These are phyloP conservation scores for Himalopsyche phryganea DNA, from an alignment of 1,140 invertebrate species.

Conservation along the genomic window DNA sequence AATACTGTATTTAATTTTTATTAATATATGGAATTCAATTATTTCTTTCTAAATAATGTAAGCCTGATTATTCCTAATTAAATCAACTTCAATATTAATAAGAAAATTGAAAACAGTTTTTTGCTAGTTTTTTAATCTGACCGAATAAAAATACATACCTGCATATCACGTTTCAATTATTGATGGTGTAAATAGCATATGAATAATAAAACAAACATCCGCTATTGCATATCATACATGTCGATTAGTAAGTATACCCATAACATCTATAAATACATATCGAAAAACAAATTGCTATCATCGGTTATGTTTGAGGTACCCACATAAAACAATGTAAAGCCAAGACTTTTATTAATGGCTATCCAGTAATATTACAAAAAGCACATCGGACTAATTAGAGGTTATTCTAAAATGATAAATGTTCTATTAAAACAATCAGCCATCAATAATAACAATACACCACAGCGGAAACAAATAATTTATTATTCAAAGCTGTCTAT, in stretches of 20 bases:
- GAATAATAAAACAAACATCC: no score
- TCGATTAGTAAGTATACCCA: not conserved
- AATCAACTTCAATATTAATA: no score
- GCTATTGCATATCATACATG: not conserved
- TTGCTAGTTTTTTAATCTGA: no score
- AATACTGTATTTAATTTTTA: no score
- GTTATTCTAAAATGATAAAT: constrained; percentile 32
- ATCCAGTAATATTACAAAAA: constrained; percentile 6
- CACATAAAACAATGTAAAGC: constrained; percentile 19
- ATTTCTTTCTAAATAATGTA: no score
- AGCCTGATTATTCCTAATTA: no score
- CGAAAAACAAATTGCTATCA: constrained; percentile 1
- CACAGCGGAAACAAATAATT: constrained; percentile 28
- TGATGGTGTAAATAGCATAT: no score
- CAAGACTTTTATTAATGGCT: not conserved
- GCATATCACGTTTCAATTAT: no score
- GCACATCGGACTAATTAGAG: constrained; percentile 28
- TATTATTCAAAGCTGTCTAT: constrained; percentile 25
- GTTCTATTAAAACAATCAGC: constrained; percentile 34
- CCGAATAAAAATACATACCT: no score
- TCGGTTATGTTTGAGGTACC: constrained; percentile 14
- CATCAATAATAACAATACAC: constrained; percentile 31
- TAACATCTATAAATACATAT: not conserved
- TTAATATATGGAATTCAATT: no score
- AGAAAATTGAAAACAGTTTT: no score